Base-by-base conservation (phyloP, 1,140 invertebrate genomes). In the Apolygus lucorum region DNA sequence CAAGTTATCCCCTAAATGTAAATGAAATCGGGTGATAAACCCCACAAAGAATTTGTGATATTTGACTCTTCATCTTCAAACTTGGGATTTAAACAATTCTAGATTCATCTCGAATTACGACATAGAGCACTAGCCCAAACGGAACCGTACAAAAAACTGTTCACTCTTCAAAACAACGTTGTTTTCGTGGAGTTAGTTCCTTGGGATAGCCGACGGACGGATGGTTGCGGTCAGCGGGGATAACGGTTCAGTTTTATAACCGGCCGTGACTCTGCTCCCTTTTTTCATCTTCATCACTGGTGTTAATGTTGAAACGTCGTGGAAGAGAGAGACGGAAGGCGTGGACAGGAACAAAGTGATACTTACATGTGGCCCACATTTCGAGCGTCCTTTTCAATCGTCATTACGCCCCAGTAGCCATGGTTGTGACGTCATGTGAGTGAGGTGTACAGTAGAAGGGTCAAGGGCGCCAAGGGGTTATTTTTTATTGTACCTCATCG, bases 191-290 rank as follows among this genome's bases (percentile, higher is more conserved):
- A 42, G 34, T 42, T n/a, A n/a, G n/a, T n/a, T n/a, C n/a, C n/a
- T n/a, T n/a, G n/a, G n/a, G 34, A 17, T 42, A 17, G 34, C 34
- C 4, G 54, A 14, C 22, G 54, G 54, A 59, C 54, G 54, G 54
- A 21, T 21, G 54, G 54, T 59, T 59, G 54, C 54, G 54, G 54
- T 59, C 54, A 59, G 54, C 54, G 54, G 54, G 54, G 54, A 59
- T 59, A 59, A 59, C 54, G 54, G 54, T 59, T 59, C 54, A 59
- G 54, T 59, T 59, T 59, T 59, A 59, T 59, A 59, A 59, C 54
- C 54, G 54, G 54, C 54, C 54, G 54, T 59, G 54, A 59, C 54
- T 59, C 54, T 59, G 54, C 54, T 59, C 54, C 22, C 54, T 59
- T 59, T 59, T 59, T 59, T 59, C 54, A 59, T 14, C 54, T 22